Conservation (phyloP, 2,888 invertebrate species). For the Eupithecia pulchellata region DNA sequence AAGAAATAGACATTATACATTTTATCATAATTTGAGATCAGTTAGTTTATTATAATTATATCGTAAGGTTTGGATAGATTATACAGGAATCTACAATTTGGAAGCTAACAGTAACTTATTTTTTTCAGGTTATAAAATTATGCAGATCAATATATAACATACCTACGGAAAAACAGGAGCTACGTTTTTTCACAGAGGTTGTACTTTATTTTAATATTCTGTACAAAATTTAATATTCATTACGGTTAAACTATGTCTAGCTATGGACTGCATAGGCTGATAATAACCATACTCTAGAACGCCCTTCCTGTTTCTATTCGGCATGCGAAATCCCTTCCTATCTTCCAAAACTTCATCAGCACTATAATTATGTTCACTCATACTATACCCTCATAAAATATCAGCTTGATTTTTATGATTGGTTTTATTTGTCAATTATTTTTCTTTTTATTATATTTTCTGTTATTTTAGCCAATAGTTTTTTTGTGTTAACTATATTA, state of each 20-base stretch:
- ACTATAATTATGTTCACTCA: no score
- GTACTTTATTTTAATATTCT: not conserved
- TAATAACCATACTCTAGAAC: not conserved
- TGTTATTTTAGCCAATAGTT: no score
- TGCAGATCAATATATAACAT: constrained; percentile 64
- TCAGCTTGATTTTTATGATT: no score
- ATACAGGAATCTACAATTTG: not conserved
- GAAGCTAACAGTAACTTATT: not conserved
- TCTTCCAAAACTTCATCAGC: no score
- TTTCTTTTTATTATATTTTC: no score
- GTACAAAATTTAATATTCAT: not conserved
- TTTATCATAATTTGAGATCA: not conserved
- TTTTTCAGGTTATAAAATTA: constrained; percentile 60
- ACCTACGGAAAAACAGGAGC: constrained; percentile 63
- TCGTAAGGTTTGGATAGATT: not conserved
- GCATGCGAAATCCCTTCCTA: no score
- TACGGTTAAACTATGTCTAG: not conserved
- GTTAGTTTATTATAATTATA: not conserved
- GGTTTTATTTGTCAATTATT: no score
- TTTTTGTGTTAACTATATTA: no score
- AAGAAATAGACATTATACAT: not conserved
- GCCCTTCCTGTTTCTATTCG: no score
- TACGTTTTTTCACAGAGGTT: constrained; percentile 66
- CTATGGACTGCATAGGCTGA: not conserved
- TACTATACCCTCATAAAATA: no score